Evolutionary conservation across 2,797 vertebrate genomes (phyloP).

Genomic region (Antennarius maculatus): DNA sequence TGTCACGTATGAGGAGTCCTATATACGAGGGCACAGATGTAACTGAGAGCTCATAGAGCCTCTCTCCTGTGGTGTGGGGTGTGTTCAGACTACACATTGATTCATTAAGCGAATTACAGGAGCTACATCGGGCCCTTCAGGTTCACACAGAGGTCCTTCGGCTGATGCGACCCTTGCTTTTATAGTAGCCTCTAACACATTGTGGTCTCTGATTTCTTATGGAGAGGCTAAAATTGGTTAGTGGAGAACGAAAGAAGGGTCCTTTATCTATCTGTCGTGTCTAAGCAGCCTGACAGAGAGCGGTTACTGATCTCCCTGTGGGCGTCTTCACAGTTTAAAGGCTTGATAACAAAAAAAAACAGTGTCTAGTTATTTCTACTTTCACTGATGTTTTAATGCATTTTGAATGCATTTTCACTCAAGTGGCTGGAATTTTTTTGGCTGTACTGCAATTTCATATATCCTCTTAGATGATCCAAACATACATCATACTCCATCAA

Average conservation of each 20-base stretch:
- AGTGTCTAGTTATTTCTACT: conserved; percentile 10
- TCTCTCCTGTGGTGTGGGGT: conserved; percentile 46
- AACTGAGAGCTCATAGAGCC: conserved; percentile 47
- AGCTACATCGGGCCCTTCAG: conserved; percentile 44
- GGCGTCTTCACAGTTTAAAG: conserved; percentile 41
- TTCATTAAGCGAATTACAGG: conserved; percentile 71
- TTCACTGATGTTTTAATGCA: conserved; percentile 36
- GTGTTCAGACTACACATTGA: conserved; percentile 68
- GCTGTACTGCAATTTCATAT: conserved; percentile 44
- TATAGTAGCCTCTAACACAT: conserved; percentile 43
- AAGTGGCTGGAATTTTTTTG: conserved; percentile 34
- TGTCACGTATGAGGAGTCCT: conserved; percentile 54
- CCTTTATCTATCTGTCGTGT: conserved; percentile 33
- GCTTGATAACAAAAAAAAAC: conserved; percentile 34
- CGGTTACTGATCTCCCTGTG: conserved; percentile 48
- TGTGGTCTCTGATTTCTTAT: conserved; percentile 37
- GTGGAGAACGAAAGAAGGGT: conserved; percentile 35
- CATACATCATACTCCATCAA: background rate
- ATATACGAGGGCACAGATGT: conserved; percentile 53
- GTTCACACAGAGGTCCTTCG: conserved; percentile 33
- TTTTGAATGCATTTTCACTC: conserved; percentile 5
- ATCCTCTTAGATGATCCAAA: conserved; percentile 33
- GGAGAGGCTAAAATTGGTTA: conserved; percentile 35
- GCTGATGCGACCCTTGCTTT: conserved; percentile 32
- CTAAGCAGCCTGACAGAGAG: conserved; percentile 24